Evolutionary conservation across 2,888 invertebrate genomes (phyloP), one percentile per base, ranked within the genome.

Genomic region (Trissolcus brochymenae): DNA sequence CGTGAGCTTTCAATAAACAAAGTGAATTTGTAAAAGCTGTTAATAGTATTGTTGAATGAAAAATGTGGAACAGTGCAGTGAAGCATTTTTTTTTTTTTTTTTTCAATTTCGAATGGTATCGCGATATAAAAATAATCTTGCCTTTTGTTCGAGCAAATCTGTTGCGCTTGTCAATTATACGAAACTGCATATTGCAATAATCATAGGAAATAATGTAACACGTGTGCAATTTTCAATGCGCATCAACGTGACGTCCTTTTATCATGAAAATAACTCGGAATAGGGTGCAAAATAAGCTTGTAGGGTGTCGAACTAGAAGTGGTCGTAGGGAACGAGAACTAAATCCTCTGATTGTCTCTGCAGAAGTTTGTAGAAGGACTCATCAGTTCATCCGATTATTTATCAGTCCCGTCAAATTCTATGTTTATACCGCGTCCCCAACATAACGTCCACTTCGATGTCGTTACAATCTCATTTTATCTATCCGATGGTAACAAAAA

Each of bases 311-410:
- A 16, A 62, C 64, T 46, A 61, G 57, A 51, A 73, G 79, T 75
- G 68, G 74, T 68, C 66, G 71, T 61, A 66, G 51, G 40, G 76
- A 55, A 79, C 81, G 81, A 83, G 82, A 78, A 54, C 67, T 14
- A 65, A 79, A 71, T 78, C 29, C 29, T 51, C 79, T 68, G 80
- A 84, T 84, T 83, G 84, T 83, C 81, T 75, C 56, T 51, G 61
- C 46, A 60, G 54, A 59, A 68, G 71, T 53, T 54, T 51, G 75
- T 68, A 70, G 82, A 83, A 81, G 84, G 85, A 86, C 82, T 86
- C 85, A 84, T 81, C 81, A 80, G 78, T 83, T 85, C 81, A 87
- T 87, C 85, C 85, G 85, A 86, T 86, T 87, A 87, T 86, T 86
- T 84, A 85, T 85, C 82, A 84, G 84, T 83, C 85, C 84, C 84